Evolutionary conservation across 2,797 vertebrate species (phyloP).

Genomic region (Tapera naevia): DNA sequence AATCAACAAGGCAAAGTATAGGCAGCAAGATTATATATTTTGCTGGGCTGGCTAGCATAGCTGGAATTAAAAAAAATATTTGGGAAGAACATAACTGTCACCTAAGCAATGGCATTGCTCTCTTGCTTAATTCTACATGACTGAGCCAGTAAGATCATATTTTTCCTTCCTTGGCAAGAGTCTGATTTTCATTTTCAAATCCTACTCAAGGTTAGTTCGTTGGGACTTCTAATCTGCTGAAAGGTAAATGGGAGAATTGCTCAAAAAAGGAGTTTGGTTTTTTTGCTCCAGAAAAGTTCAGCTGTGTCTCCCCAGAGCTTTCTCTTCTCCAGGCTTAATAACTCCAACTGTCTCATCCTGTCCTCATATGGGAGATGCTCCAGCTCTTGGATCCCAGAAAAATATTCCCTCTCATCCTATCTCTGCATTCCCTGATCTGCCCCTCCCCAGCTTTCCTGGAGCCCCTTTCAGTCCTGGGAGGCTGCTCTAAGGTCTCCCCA

Average conservation of each 20-base stretch:
- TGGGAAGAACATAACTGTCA: neutral
- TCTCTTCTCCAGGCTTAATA: too few relatives aligned
- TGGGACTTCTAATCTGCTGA: slow-evolving; percentile 2
- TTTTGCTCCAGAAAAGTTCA: neutral
- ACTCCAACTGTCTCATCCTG: too few relatives aligned
- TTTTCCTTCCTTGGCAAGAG: neutral
- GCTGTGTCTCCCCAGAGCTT: too few relatives aligned
- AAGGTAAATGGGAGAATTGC: neutral
- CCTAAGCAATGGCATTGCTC: neutral
- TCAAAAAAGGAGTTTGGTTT: neutral
- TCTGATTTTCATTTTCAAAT: neutral
- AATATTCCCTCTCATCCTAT: too few relatives aligned
- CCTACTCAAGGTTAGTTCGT: neutral
- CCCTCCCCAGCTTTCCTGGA: too few relatives aligned
- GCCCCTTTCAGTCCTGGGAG: too few relatives aligned
- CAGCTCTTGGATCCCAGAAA: too few relatives aligned
- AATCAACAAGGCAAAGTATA: neutral
- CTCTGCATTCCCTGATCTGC: too few relatives aligned
- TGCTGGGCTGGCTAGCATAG: neutral
- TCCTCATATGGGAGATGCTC: too few relatives aligned
- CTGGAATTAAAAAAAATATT: neutral
- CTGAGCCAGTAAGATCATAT: neutral
- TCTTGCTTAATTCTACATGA: neutral
- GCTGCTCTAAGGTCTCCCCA: too few relatives aligned
- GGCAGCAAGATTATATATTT: neutral